Base-by-base conservation (phyloP, 2,113 vertebrate genomes). In the Crocuta crocuta region DNA sequence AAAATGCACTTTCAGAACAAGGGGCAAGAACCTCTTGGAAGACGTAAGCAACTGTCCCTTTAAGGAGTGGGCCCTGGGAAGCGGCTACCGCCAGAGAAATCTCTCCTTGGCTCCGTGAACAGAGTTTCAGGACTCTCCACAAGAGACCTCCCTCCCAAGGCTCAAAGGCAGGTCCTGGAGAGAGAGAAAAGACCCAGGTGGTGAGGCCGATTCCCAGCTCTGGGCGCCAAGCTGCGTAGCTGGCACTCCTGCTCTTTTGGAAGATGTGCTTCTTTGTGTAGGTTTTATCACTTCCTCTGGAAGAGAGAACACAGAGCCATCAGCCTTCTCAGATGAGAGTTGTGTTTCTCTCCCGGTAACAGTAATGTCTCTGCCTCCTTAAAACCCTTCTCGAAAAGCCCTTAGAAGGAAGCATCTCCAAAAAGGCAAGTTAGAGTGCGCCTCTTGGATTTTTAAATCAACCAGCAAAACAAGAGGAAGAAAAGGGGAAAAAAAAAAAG, bases 321-420 rank as follows among this genome's bases (percentile, higher is more conserved):
- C 88, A 92, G 93, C 96, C 91, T 98, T 82, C 94, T 93, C 97
- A 98, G 96, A 94, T 97, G 96, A 93, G 90, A 88, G 81, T 88
- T 96, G 90, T 92, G 86, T 84, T 55, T 97, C 94, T 97, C 90
- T 91, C 97, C 97, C 96, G 85, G 35, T 95, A 93, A 84, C 97
- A 96, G 96, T 81, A 95, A 98, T 91, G 91, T 96, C 98, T 98
- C 94, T 98, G 74, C 92, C 97, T 98, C 87, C 95, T 98, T 97
- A 98, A 98, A 98, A 97, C 95, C 97, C 91, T 94, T 98, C 95
- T 96, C 97, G 93, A 98, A 97, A 95, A 48, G 95, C 90, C 94
- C 97, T 76, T 92, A 96, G 96, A 97, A 95, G 95, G 94, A 98
- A 97, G 96, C 97, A 96, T 97, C 97, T 98, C 98, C 97, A 90